Evolutionary conservation across 2,113 vertebrate genomes (phyloP).

Genomic region (Cyphomyrus discorhynchus): DNA sequence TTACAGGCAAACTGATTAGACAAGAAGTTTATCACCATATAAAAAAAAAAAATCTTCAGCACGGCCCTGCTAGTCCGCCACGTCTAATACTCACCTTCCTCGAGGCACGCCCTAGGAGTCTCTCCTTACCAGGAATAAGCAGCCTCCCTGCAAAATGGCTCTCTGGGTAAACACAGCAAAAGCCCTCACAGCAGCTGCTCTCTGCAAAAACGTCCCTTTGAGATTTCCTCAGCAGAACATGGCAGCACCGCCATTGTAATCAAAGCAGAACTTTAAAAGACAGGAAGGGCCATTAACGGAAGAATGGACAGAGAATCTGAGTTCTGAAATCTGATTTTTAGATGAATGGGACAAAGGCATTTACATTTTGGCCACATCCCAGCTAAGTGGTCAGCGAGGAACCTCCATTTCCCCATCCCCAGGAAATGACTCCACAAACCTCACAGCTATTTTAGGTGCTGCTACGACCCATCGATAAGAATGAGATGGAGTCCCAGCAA

Average conservation of each 20-base stretch:
- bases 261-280: not conserved
- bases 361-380: not conserved
- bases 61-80: not conserved
- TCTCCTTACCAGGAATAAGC: not conserved
- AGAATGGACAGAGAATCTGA: not conserved
- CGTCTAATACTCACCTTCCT: not conserved
- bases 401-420: not conserved
- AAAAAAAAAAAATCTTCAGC: not conserved
- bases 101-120: not conserved
- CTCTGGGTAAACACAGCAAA: not conserved
- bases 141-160: not conserved
- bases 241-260: not conserved
- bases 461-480: not conserved
- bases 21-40: not conserved
- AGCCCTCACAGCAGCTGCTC: not conserved
- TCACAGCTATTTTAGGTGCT: not conserved
- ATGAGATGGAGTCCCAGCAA: not conserved
- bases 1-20: not conserved
- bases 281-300: slow-evolving; percentile 3
- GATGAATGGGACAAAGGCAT: not conserved
- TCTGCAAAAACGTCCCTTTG: not conserved
- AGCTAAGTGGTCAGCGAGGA: not conserved
- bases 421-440: not conserved
- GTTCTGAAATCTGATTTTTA: not conserved
- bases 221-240: not conserved